These are phyloP conservation scores for Drosophila longiperda DNA, from an alignment of 2,888 invertebrate genomes.

Conservation along the genomic window DNA sequence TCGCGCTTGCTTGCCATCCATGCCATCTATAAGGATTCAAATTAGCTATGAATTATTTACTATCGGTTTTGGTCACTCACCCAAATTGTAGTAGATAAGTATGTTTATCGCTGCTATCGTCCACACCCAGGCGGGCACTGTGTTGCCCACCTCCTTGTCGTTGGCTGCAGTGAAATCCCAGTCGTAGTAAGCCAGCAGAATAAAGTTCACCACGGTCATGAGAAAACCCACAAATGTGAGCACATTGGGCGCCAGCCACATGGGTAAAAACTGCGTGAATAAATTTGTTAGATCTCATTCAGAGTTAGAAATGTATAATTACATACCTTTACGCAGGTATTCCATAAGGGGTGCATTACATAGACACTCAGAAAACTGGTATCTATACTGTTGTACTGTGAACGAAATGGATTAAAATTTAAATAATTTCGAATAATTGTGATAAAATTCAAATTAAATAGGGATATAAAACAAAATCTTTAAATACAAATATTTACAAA, in stretches of 20 bases:
- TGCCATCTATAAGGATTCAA: slow-evolving; percentile 91
- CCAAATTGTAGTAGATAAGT: slow-evolving; percentile 97
- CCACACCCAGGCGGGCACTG: slow-evolving; percentile 95
- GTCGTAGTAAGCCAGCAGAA: slow-evolving; percentile 94
- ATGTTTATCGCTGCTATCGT: slow-evolving; percentile 93
- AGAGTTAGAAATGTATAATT: neutral
- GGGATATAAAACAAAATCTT: neutral
- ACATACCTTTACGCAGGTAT: slow-evolving; percentile 96
- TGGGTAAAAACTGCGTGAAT: slow-evolving; percentile 93
- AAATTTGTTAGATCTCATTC: neutral
- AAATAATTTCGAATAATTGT: neutral
- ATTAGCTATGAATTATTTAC: neutral
- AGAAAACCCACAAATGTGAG: slow-evolving; percentile 97
- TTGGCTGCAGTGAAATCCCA: slow-evolving; percentile 89
- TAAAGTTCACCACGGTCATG: slow-evolving; percentile 94
- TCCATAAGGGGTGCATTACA: slow-evolving; percentile 99
- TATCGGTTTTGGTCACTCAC: slow-evolving; percentile 86
- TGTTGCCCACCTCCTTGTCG: slow-evolving; percentile 79
- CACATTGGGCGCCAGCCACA: slow-evolving; percentile 98
- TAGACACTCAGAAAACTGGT: slow-evolving; percentile 97
- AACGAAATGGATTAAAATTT: neutral
- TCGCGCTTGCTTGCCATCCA: slow-evolving; percentile 99
- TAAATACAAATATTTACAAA: neutral
- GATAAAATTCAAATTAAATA: neutral
- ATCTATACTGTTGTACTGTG: slow-evolving; percentile 98